Conservation (phyloP, 2,888 invertebrate species). For the Saturnia japonica region DNA sequence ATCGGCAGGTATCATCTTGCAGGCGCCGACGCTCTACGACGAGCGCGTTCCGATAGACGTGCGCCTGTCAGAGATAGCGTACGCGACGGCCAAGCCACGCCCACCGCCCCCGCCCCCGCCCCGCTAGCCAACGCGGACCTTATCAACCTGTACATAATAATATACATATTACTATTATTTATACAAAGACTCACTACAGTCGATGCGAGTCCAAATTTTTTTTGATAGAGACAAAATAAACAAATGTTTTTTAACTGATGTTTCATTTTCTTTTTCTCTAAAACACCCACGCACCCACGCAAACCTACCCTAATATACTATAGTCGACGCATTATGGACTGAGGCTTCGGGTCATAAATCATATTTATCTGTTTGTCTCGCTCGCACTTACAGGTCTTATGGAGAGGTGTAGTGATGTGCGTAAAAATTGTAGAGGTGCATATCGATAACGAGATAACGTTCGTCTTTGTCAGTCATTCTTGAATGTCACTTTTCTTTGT, state of each 20-base stretch:
- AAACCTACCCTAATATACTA: background rate
- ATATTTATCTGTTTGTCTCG: too few relatives aligned
- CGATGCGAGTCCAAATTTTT: conserved; percentile 76
- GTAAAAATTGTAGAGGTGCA: too few relatives aligned
- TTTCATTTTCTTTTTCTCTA: conserved; percentile 24
- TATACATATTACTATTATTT: conserved; percentile 70
- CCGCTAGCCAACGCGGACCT: conserved; percentile 24
- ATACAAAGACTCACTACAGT: conserved; percentile 69
- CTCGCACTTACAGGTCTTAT: too few relatives aligned
- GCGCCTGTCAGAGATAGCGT: conserved; percentile 93
- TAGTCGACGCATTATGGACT: background rate
- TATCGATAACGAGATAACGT: too few relatives aligned
- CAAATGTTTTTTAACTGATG: conserved; percentile 61
- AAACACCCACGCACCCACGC: background rate
- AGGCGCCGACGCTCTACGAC: conserved; percentile 97
- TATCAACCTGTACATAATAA: conserved; percentile 56
- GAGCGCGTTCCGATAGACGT: conserved; percentile 94
- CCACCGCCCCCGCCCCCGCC: conserved; percentile 53
- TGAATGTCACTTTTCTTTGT: too few relatives aligned
- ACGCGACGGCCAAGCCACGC: conserved; percentile 92
- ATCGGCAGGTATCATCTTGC: conserved; percentile 95
- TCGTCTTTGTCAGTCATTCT: too few relatives aligned
- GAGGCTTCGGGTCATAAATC: too few relatives aligned
- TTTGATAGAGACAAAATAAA: conserved; percentile 79
- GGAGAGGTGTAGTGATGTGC: too few relatives aligned